These are phyloP conservation scores for Scleropages formosus DNA, from an alignment of 2,797 vertebrate species.

Conservation along the genomic window DNA sequence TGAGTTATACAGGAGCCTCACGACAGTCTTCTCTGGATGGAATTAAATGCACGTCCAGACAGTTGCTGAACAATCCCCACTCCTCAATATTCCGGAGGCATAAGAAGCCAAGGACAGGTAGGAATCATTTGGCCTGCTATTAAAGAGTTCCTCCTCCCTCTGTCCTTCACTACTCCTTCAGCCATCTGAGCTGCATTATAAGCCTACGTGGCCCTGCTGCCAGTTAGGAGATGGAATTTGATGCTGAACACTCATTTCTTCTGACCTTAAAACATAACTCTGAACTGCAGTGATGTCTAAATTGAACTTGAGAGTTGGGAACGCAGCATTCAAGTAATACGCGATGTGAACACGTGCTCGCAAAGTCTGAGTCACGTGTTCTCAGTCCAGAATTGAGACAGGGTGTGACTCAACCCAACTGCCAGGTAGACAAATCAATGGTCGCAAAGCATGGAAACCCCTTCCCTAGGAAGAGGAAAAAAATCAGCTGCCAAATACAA, in stretches of 20 bases:
- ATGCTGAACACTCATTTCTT: neutral
- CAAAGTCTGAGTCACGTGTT: too few species aligned
- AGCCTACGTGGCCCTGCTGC: neutral
- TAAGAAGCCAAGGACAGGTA: neutral
- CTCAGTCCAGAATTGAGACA: too few species aligned
- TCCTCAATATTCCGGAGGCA: neutral
- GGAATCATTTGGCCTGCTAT: neutral
- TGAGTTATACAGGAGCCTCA: too few species aligned
- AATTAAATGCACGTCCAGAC: neutral
- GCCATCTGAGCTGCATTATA: neutral
- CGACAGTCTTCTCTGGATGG: neutral
- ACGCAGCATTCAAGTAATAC: too few species aligned
- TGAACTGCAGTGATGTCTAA: too few species aligned
- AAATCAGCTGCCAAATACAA: too few species aligned
- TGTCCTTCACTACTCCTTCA: neutral
- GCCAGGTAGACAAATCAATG: too few species aligned
- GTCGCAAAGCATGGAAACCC: too few species aligned
- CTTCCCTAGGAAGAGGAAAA: too few species aligned
- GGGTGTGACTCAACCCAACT: too few species aligned
- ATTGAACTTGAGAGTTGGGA: too few species aligned
- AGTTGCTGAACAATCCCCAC: neutral
- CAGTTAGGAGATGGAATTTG: neutral
- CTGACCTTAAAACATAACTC: neutral
- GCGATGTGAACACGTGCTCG: too few species aligned
- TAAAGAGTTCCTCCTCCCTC: neutral